phyloP scores from a whole-genome alignment of 2,797 vertebrate genomes.

The Amniataba percoides region DNA sequence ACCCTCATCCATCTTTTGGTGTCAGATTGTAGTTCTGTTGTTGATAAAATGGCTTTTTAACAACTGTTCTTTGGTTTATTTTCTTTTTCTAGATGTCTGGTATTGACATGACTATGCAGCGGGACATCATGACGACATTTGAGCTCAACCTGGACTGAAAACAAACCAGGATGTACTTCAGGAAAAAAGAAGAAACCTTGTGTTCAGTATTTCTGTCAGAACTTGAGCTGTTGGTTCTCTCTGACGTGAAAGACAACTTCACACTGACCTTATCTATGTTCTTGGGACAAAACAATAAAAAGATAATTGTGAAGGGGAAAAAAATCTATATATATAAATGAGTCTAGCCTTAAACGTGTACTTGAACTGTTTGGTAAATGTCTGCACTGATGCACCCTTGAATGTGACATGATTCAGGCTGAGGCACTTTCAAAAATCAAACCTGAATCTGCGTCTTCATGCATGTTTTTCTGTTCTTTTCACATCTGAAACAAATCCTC shows the following conservation, averaged over 20 bases:
- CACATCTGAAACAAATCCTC: conserved; percentile 13
- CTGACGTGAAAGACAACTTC: background rate
- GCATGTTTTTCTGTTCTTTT: conserved; percentile 39
- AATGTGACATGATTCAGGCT: conserved; percentile 36
- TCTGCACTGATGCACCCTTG: conserved; percentile 66
- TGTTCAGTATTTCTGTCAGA: no score
- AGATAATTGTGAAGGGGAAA: background rate
- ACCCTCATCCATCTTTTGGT: background rate
- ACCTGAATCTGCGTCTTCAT: conserved; percentile 5
- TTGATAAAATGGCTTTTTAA: background rate
- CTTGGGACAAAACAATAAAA: conserved; percentile 11
- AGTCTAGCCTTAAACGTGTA: conserved; percentile 36
- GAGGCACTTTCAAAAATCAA: conserved; percentile 26
- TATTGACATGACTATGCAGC: conserved; percentile 92
- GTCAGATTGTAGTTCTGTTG: background rate
- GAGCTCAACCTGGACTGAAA: conserved; percentile 90
- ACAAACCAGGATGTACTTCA: conserved; percentile 7
- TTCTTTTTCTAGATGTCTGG: conserved; percentile 85
- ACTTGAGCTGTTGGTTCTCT: background rate
- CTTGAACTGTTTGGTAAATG: conserved; percentile 42
- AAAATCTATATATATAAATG: background rate
- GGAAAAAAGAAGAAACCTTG: background rate
- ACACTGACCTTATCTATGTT: background rate
- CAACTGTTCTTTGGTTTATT: conserved; percentile 25
- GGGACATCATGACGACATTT: conserved; percentile 93